Evolutionary conservation across 2,888 invertebrate species (phyloP).

Genomic region (Cerceris rybyensis): DNA sequence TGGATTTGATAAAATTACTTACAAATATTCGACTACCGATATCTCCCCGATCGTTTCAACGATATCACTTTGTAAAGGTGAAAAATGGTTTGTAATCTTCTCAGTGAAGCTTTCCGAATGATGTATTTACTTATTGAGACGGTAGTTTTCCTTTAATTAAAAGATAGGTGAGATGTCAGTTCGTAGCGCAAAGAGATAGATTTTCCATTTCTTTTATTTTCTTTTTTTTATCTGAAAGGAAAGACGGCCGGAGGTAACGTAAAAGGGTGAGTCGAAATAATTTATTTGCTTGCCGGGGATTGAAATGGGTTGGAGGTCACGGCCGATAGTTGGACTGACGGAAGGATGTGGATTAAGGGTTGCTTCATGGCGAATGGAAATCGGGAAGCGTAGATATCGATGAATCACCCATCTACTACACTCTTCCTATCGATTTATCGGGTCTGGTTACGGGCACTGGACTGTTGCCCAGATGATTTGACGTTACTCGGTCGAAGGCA

Average conservation of each 20-base stretch:
- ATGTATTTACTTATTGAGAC: conserved; percentile 27
- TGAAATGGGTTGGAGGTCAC: conserved; percentile 72
- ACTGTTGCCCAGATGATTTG: conserved; percentile 73
- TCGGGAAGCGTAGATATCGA: conserved; percentile 70
- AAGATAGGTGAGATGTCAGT: conserved; percentile 20
- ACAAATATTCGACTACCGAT: background rate
- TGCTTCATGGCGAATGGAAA: conserved; percentile 71
- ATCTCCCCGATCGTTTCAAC: background rate
- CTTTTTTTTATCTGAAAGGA: conserved; percentile 3
- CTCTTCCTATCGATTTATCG: conserved; percentile 72
- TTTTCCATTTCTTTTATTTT: background rate
- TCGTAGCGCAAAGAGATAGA: background rate
- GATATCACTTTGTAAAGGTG: conserved; percentile 10
- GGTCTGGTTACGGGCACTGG: conserved; percentile 59
- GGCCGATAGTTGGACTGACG: conserved; percentile 70
- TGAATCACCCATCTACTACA: conserved; percentile 57
- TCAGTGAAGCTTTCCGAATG: conserved; percentile 13
- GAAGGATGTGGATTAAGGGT: conserved; percentile 70
- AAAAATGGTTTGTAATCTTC: background rate
- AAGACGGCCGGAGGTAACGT: conserved; percentile 13
- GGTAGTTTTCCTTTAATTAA: conserved; percentile 43
- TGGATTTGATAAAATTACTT: background rate
- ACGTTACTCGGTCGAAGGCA: conserved; percentile 45
- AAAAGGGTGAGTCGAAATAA: conserved; percentile 67
- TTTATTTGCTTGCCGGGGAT: conserved; percentile 70